Percentiles rank a stretch among this genome's conserved stretches.
phyloP scores from a whole-genome alignment of 2,797 vertebrate genomes.

The Coregonus ussuriensis region DNA sequence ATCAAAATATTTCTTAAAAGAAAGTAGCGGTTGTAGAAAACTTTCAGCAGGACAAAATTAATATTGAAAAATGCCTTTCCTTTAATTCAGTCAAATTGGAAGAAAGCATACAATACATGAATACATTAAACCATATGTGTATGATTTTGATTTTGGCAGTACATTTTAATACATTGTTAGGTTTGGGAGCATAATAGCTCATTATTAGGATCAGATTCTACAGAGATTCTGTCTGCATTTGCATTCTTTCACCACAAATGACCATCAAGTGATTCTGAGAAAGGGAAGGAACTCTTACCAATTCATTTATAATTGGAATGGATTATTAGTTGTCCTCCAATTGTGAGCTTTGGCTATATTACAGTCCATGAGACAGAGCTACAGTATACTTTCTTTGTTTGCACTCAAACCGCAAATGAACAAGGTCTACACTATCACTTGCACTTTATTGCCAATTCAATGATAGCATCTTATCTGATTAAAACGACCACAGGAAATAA shows the following conservation, averaged over 20 bases:
- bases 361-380: neutral
- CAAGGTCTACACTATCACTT: no score
- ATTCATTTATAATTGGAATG: no score
- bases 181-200: slow-evolving; percentile 27
- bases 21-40: slow-evolving; percentile 38
- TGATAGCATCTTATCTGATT: neutral
- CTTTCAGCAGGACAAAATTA: slow-evolving; percentile 53
- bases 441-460: neutral
- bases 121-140: slow-evolving; percentile 61
- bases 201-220: slow-evolving; percentile 63
- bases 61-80: slow-evolving; percentile 67
- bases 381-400: neutral
- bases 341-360: neutral
- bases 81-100: slow-evolving; percentile 55
- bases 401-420: neutral
- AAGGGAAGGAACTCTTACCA: slow-evolving; percentile 53
- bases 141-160: slow-evolving; percentile 35
- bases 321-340: slow-evolving; percentile 9
- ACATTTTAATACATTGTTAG: slow-evolving; percentile 49
- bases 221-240: slow-evolving; percentile 63
- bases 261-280: slow-evolving; percentile 63
- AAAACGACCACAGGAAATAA: neutral
- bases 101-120: slow-evolving; percentile 51
- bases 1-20: slow-evolving; percentile 18
- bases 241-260: slow-evolving; percentile 72